phyloP scores from a whole-genome alignment of 2,888 invertebrate species.

The Tetanocera ferruginea region DNA sequence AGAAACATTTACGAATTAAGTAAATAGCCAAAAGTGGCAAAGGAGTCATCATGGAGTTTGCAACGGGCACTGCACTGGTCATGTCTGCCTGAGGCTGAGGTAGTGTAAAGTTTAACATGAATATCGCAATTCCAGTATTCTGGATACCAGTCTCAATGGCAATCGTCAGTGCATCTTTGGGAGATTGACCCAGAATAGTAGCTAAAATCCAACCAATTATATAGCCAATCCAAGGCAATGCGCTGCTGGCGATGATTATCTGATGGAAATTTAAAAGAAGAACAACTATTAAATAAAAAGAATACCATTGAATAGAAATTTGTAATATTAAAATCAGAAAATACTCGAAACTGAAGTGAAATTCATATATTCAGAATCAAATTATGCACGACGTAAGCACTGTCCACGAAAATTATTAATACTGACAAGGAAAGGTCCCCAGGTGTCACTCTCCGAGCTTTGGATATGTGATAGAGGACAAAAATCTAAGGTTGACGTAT shows the following conservation, averaged over 20 bases:
- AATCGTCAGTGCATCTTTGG: slow-evolving; percentile 81
- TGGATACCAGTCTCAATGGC: slow-evolving; percentile 91
- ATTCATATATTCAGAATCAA: too few species aligned
- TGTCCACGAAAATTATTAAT: too few species aligned
- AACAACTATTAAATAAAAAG: neutral
- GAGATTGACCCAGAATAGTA: slow-evolving; percentile 73
- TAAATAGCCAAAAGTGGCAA: slow-evolving; percentile 78
- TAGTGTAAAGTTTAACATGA: slow-evolving; percentile 83
- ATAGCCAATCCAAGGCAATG: slow-evolving; percentile 86
- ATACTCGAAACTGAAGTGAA: too few species aligned
- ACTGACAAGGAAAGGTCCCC: too few species aligned
- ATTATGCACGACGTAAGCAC: too few species aligned
- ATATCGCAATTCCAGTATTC: slow-evolving; percentile 91
- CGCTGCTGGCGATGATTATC: slow-evolving; percentile 84
- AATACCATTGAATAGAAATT: too few species aligned
- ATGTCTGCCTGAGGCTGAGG: slow-evolving; percentile 87
- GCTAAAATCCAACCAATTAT: slow-evolving; percentile 76
- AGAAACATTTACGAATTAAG: slow-evolving; percentile 71
- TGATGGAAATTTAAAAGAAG: slow-evolving; percentile 66
- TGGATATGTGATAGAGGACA: too few species aligned
- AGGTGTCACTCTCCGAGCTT: too few species aligned
- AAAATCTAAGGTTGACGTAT: too few species aligned
- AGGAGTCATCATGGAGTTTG: slow-evolving; percentile 92
- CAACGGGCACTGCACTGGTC: slow-evolving; percentile 88
- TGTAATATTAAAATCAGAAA: too few species aligned